Percentiles rank a stretch among this genome's conserved stretches.
These are phyloP conservation scores for Oxyscelio sp. DNA, from an alignment of 2,888 invertebrate species.

Conservation along the genomic window DNA sequence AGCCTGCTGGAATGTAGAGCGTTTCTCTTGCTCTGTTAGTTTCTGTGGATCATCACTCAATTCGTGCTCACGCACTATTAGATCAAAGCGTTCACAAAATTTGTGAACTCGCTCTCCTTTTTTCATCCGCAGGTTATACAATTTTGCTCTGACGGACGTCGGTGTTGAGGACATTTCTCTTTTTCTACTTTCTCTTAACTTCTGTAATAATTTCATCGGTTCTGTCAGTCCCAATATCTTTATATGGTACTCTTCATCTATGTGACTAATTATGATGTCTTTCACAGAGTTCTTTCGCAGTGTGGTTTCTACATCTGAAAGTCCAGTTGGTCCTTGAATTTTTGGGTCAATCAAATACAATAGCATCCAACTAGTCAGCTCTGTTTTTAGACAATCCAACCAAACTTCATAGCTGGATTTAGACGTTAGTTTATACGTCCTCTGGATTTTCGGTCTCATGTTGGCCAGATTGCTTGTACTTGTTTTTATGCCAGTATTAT, in stretches of 20 bases:
- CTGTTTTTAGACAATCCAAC: conserved; percentile 65
- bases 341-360: conserved; percentile 61
- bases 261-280: conserved; percentile 68
- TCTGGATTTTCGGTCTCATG: conserved; percentile 59
- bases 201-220: conserved; percentile 50
- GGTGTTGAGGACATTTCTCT: conserved; percentile 58
- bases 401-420: conserved; percentile 65
- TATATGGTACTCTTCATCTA: conserved; percentile 67
- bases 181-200: conserved; percentile 59
- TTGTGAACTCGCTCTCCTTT: conserved; percentile 51
- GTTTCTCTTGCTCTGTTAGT: conserved; percentile 54
- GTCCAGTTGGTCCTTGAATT: conserved; percentile 21
- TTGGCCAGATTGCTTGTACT: background rate
- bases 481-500: too few species aligned
- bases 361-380: conserved; percentile 54
- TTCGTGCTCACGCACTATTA: conserved; percentile 60
- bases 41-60: conserved; percentile 45
- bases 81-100: conserved; percentile 62
- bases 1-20: conserved; percentile 71
- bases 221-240: conserved; percentile 68
- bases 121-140: conserved; percentile 45
- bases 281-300: conserved; percentile 71
- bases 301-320: conserved; percentile 14
- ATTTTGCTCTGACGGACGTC: conserved; percentile 60
- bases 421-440: conserved; percentile 60